These are phyloP conservation scores for Plebejus argus DNA, from an alignment of 2,888 invertebrate genomes.

Conservation along the genomic window DNA sequence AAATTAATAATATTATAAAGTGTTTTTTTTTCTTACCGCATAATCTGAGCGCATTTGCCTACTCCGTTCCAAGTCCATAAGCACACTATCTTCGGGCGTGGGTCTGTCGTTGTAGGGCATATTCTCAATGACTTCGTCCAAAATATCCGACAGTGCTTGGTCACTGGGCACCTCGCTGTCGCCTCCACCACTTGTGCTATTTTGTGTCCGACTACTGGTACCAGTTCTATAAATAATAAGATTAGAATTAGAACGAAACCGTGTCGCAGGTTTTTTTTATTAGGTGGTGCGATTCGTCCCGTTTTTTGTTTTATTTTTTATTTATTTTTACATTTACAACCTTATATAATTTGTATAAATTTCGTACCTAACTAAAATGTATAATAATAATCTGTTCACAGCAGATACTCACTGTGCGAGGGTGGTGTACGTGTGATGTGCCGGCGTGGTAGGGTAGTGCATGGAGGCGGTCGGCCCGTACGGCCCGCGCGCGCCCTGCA, in stretches of 20 bases:
- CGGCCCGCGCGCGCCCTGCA: slow-evolving; percentile 63
- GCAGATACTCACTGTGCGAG: slow-evolving; percentile 52
- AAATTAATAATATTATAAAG: background rate
- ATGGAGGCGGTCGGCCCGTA: slow-evolving; percentile 50
- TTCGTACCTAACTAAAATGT: background rate
- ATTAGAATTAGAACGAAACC: background rate
- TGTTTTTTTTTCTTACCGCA: slow-evolving; percentile 43
- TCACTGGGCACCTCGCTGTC: slow-evolving; percentile 78
- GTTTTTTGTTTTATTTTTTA: no score
- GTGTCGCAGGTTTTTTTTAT: background rate
- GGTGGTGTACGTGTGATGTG: slow-evolving; percentile 54
- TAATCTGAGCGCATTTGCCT: slow-evolving; percentile 48
- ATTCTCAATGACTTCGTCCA: slow-evolving; percentile 92
- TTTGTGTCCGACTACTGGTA: slow-evolving; percentile 51
- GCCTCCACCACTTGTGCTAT: slow-evolving; percentile 62
- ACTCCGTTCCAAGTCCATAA: slow-evolving; percentile 49
- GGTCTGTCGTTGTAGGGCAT: slow-evolving; percentile 82
- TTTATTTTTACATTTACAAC: no score
- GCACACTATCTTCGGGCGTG: slow-evolving; percentile 56
- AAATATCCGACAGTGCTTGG: slow-evolving; percentile 88
- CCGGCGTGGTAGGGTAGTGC: slow-evolving; percentile 52
- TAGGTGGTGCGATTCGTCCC: background rate
- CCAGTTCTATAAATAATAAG: slow-evolving; percentile 52
- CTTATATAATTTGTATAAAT: no score
- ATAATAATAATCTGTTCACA: background rate